Evolutionary conservation across 2,797 vertebrate species (phyloP).

Genomic region (Vireo griseus): DNA sequence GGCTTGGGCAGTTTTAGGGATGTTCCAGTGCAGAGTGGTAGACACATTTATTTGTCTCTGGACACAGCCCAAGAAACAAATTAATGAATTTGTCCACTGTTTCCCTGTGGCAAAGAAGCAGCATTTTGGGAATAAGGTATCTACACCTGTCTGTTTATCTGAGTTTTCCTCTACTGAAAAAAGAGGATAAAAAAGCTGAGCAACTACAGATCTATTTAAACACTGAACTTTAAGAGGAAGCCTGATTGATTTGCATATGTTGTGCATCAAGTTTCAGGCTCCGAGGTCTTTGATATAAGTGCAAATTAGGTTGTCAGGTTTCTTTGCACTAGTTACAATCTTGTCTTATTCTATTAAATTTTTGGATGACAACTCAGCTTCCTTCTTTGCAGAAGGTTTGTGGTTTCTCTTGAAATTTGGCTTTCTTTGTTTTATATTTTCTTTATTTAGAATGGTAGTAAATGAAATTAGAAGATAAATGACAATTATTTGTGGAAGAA

Average conservation of each 20-base stretch:
- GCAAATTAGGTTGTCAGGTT: not conserved
- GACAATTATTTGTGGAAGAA: not conserved
- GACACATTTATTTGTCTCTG: not conserved
- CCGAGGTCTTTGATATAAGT: not conserved
- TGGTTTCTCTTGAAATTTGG: not conserved
- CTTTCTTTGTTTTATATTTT: not conserved
- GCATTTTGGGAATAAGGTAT: not conserved
- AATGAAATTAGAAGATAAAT: not conserved
- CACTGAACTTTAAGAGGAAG: not conserved
- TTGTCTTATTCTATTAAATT: not conserved
- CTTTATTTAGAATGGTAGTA: not conserved
- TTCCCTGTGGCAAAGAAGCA: not conserved
- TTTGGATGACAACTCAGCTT: not conserved
- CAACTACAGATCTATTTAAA: not conserved
- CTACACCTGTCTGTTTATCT: not conserved
- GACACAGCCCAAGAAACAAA: not conserved
- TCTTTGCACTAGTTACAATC: not conserved
- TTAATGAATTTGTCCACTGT: fast-evolving
- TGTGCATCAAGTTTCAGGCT: not conserved
- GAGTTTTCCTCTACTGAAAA: not conserved
- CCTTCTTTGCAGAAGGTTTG: not conserved
- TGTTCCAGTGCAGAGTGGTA: not conserved
- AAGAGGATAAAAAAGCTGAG: not conserved
- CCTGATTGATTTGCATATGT: not conserved
- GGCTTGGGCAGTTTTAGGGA: not conserved